Base-by-base conservation (phyloP, 2,113 vertebrate genomes). In the Tapirus terrestris region DNA sequence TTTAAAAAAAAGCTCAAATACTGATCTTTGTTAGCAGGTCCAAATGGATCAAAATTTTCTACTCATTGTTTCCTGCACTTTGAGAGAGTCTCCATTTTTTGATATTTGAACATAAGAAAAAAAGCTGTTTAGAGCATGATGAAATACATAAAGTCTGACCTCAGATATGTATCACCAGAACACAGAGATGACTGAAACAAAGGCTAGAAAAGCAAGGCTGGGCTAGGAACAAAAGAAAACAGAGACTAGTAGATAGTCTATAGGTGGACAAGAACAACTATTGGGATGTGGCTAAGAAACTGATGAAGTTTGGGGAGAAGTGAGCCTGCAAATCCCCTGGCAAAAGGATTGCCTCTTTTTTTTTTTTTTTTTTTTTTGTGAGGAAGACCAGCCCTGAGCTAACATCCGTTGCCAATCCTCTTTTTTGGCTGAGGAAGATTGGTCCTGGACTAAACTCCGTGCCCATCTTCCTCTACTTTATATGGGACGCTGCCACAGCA, bases 21-120 rank as follows among this genome's bases (percentile, higher is more conserved):
- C 7, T 48, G 4, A 73, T 58, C 11, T 61, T 91, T 63, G 96
- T 27, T 81, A 89, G 25, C 17, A 86, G 79, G 39, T 73, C n/a
- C 56, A 56, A 95, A 84, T 12, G 68, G 33, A 75, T 84, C 8
- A 83, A 82, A 87, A 86, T 60, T 75, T 91, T 70, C 88, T 65
- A 89, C 9, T 84, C 75, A 84, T 5, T 85, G 9, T 63, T 96
- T 91, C 82, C 48, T 91, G 5, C 16, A 87, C n/a, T 97, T 68
- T 92, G 65, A 77, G 3, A 73, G 6, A 73, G 11, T 43, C 21
- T 76, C 65, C 3, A 27, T 36, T 77, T 68, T 83, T 45, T 92
- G 6, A 85, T 63, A 84, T 67, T 73, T 94, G 56, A 89, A 77
- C 8, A 79, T 25, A 82, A 31, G 39, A 21, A 16, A 48, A 72